phyloP scores from a whole-genome alignment of 2,113 vertebrate species.

The Peromyscus leucopus region DNA sequence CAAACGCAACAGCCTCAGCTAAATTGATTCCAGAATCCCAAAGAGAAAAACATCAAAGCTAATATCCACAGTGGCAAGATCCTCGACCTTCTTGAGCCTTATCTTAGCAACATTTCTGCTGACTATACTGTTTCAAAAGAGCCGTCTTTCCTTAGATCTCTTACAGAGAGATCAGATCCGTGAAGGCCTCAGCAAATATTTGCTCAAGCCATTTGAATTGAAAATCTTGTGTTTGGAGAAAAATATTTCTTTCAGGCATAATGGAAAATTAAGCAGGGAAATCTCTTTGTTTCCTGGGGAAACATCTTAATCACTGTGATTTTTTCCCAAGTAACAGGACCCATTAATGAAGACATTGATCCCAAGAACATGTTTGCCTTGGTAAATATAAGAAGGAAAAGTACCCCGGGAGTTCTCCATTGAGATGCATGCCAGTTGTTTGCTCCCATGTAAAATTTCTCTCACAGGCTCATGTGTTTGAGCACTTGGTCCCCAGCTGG shows the following conservation, averaged over 20 bases:
- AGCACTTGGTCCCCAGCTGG: background rate
- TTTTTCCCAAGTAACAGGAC: background rate
- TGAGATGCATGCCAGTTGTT: background rate
- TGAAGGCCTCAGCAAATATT: background rate
- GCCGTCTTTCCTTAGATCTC: background rate
- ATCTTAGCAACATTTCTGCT: background rate
- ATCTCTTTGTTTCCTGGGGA: background rate
- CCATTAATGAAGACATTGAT: background rate
- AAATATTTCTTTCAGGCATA: background rate
- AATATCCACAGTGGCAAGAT: background rate
- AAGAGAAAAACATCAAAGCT: background rate
- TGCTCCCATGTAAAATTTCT: background rate
- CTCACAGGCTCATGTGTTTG: background rate
- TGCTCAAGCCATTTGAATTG: background rate
- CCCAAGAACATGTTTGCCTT: background rate
- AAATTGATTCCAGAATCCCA: background rate
- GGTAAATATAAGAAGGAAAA: background rate
- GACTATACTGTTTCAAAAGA: background rate
- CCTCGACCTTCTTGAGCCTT: background rate
- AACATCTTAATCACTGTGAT: background rate
- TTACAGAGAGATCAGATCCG: background rate
- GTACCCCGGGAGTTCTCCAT: background rate
- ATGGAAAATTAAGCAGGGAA: background rate
- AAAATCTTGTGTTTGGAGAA: constrained; percentile 16
- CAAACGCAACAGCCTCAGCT: background rate